phyloP scores from a whole-genome alignment of 2,888 invertebrate genomes.

The Caenorhabditis doughertyi region DNA sequence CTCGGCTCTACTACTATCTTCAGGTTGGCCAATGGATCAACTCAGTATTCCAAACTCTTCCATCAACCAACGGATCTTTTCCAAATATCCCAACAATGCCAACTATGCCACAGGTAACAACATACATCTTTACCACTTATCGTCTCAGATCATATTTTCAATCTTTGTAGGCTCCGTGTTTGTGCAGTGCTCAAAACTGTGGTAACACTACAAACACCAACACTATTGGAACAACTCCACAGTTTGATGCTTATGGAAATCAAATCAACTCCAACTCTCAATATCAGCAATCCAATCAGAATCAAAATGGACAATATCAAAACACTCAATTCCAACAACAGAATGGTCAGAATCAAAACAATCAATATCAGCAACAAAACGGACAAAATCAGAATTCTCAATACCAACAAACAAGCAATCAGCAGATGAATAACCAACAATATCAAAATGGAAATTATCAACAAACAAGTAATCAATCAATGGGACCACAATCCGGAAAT shows the following conservation, averaged over 20 bases:
- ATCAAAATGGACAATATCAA: constrained; percentile 53
- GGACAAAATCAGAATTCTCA: constrained; percentile 46
- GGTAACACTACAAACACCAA: constrained; percentile 61
- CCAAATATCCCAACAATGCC: constrained; percentile 70
- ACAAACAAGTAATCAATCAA: constrained; percentile 45
- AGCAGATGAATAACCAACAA: constrained; percentile 52
- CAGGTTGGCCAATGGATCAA: constrained; percentile 71
- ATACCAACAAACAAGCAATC: constrained; percentile 52
- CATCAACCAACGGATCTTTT: constrained; percentile 62
- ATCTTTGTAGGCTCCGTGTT: constrained; percentile 70
- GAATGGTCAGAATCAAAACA: constrained; percentile 42
- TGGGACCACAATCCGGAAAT: constrained; percentile 23
- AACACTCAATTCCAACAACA: constrained; percentile 47
- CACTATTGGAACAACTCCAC: constrained; percentile 55
- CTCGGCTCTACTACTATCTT: background rate
- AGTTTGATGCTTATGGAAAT: constrained; percentile 58
- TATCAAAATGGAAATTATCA: constrained; percentile 45
- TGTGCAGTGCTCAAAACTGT: constrained; percentile 69
- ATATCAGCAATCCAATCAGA: constrained; percentile 41
- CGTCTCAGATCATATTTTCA: background rate
- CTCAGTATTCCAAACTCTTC: constrained; percentile 67
- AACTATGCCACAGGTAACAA: constrained; percentile 67
- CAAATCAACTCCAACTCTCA: constrained; percentile 53
- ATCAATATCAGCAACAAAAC: constrained; percentile 31
- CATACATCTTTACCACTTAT: constrained; percentile 1